Base-by-base conservation (phyloP, 2,888 invertebrate species). In the Limulus polyphemus region DNA sequence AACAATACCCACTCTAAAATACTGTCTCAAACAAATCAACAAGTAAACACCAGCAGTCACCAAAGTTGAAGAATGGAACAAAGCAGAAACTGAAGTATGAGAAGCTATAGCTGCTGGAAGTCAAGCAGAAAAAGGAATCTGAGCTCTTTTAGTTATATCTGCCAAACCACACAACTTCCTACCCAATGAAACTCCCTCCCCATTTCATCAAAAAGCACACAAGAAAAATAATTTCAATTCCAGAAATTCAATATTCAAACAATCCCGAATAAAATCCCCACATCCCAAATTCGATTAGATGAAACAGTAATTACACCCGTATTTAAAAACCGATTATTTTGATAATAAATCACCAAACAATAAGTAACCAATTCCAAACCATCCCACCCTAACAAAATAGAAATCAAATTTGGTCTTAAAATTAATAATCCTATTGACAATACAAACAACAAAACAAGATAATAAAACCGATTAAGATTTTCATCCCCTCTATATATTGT, bases 71-170 rank as follows among this genome's bases (percentile, higher is more conserved):
- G 87, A 87, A 81, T 87, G 86, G 69, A 84, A 86, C 77, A 87
- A 80, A 64, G 85, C 81, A n/a, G 85, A 85, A 61, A 87, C 83
- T 11, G 86, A 86, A 0, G 86, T 87, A 49, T 87, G 87, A 55
- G 86, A 87, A 0, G 85, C 84, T 76, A 87, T 87, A 55, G 86
- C 86, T 0, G 83, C 83, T 0, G 87, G 87, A 57, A 87, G 76
- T 71, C 87, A 88, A 56, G 84, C 81, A 66, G 84, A 85, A 83
- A 88, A 88, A 56, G 87, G 87, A 80, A 87, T 83, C 76, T 88
- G 87, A 73, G 87, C 87, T 69, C 86, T 87, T 77, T 88, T 88
- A 64, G 86, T 86, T 78, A 86, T 82, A 59, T 81, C 80, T 0
- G 83, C 83, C 17, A 80, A 58, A 52, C 77, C 60, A 51, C 79